phyloP scores from a whole-genome alignment of 2,888 invertebrate species.

The Nesidiocoris tenuis region DNA sequence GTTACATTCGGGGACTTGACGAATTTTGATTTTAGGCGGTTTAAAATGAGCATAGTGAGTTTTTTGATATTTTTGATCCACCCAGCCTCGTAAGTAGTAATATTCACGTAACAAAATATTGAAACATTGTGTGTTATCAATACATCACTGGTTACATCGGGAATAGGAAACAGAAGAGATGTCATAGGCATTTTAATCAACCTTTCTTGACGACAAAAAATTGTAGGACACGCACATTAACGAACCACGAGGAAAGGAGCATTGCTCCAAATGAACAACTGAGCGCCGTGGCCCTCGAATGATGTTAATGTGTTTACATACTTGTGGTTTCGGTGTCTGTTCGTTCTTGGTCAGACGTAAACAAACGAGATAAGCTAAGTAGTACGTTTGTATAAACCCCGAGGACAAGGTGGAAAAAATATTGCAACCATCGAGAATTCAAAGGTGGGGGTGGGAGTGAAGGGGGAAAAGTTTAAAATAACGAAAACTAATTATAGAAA shows the following conservation, averaged over 20 bases:
- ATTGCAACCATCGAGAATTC: background rate
- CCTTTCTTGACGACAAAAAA: background rate
- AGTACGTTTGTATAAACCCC: background rate
- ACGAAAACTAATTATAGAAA: conserved; percentile 12
- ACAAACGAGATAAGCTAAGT: background rate
- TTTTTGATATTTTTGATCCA: no score
- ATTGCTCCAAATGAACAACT: no score
- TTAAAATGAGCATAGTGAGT: no score
- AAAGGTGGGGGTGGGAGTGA: background rate
- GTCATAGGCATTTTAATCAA: no score
- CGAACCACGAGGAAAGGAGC: background rate
- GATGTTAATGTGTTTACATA: background rate
- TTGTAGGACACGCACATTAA: background rate
- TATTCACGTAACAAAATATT: no score
- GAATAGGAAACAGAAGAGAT: no score
- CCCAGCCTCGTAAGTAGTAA: no score
- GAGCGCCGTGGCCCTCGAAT: no score
- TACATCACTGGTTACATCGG: no score
- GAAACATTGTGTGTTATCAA: no score
- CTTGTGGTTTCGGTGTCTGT: background rate
- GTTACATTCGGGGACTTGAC: no score
- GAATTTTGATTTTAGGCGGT: no score
- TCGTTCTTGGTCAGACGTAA: background rate
- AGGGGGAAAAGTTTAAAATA: background rate
- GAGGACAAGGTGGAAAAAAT: background rate